Evolutionary conservation across 2,888 invertebrate genomes (phyloP), one percentile per base, ranked within the genome.

Genomic region (Dicyrtoma fusca): DNA sequence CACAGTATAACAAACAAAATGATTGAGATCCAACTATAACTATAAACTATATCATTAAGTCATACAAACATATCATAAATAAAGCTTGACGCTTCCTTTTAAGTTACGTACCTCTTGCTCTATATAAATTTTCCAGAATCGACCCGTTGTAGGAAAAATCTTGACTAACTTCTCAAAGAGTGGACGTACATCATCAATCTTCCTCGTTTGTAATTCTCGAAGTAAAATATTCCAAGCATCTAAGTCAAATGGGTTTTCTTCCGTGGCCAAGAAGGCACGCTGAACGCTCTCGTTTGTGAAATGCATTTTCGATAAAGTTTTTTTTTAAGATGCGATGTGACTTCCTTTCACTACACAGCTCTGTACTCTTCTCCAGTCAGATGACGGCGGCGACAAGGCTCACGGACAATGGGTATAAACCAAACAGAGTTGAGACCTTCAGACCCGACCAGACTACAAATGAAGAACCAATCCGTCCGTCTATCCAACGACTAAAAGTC

Each of bases 111-210:
- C 93, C 91, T 97, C 97, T 86, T 96, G 95, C 83, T 97, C 97
- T 81, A 97, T 97, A 85, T 96, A 99, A 81, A 97, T 94, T 86
- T 97, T 96, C 99, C 99, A 99, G 84, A 94, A 99, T 72, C 97
- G 89, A 1, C 98, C 99, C 5, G 97, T 94, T 45, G 95, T 96
- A 0, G 98, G 97, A 83, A 98, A 99, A 6, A 95, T 94, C 0
- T 88, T 85, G 0, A 99, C 93, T n/a, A 99, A 87, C 81, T 93
- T 92, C 84, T 99, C 99, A 82, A 97, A 99, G 81, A 97, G 88
- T 0, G 90, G 87, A 61, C 98, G 88, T 5, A 97, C 95, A 83
- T 97, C 95, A 71, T 92, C 92, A 63, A 94, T 92, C 75, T 90
- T 89, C 77, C 93, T 87, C 0, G 89, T 90, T 82, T 97, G 97